Conservation (phyloP, 1,140 invertebrate genomes). For the Lineus longissimus region DNA sequence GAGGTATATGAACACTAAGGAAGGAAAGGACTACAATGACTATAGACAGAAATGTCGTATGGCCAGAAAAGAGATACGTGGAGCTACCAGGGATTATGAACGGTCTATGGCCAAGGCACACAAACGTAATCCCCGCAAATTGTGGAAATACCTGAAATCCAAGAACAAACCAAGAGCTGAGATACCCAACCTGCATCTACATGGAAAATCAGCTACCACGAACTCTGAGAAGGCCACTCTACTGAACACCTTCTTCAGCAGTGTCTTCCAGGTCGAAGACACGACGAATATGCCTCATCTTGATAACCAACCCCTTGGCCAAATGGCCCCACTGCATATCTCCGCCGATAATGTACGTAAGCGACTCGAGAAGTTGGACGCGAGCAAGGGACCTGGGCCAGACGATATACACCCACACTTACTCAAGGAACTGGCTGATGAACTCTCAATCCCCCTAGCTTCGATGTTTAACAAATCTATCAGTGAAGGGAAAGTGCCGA, state of each 20-base stretch:
- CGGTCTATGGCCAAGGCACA: background rate
- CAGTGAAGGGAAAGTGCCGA: constrained; percentile 8
- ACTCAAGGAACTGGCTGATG: constrained; percentile 6
- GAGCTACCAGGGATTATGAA: background rate
- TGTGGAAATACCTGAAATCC: background rate
- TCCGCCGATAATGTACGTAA: background rate
- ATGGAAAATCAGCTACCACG: background rate
- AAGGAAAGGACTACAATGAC: background rate
- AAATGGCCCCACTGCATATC: background rate
- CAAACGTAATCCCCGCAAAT: background rate
- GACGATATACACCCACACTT: background rate
- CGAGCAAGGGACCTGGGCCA: background rate
- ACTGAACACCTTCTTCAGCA: background rate
- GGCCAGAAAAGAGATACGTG: background rate
- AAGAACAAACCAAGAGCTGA: background rate
- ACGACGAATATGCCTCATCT: background rate
- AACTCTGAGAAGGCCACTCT: background rate
- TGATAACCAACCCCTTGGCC: background rate
- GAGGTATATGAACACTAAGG: background rate
- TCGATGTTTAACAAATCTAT: constrained; percentile 15
- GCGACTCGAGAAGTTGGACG: background rate
- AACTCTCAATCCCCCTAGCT: constrained; percentile 13
- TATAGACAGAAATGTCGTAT: background rate
- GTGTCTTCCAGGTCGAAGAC: background rate
- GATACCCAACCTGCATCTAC: background rate